Base-by-base conservation (phyloP, 1,140 invertebrate genomes). In the Halesus radiatus region DNA sequence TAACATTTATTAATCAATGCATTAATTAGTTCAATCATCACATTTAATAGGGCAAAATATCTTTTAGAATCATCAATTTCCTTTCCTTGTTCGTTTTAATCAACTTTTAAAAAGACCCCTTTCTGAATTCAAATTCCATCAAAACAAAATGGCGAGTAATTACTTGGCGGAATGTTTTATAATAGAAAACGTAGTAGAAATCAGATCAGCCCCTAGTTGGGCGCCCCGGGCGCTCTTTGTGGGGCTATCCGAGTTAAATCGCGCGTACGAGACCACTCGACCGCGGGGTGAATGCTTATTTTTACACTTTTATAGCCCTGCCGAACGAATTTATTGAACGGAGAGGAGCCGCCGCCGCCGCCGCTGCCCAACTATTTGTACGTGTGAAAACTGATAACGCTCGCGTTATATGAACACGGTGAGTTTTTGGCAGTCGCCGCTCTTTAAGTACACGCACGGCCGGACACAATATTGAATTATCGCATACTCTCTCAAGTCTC, bases 361-460 rank as follows among this genome's bases (percentile, higher is more conserved):
- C 23, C 16, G 10, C 66, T 54, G 53, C 75, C 32, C 56, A 80
- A 83, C 81, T 83, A 83, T 83, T 73, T 64, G 76, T 80, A 83
- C 81, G 81, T 83, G 81, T 62, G 72, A 58, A 77, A 83, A 83
- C 79, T 83, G 70, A 80, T 78, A 83, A 83, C 78, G 62, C 16
- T 64, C 58, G 53, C 23, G 66, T 56, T 56, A 56, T 70, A 52
- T 66, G 75, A 26, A 73, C 62, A 80, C 79, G 53, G 23, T 50
- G 54, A 70, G 70, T 76, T 68, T 56, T 68, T 78, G 60, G 60
- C 76, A 60, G 52, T 60, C 22, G 60, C 50, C 64, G 64, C 66
- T 70, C 50, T 76, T 53, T 72, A 29, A 58, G 62, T 37, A 81
- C 70, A 81, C 76, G 77, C 76, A 81, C 58, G 62, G 62, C 32